Percentiles rank a stretch among this genome's conserved stretches.
phyloP scores from a whole-genome alignment of 2,113 vertebrate genomes.

The Theropithecus gelada region DNA sequence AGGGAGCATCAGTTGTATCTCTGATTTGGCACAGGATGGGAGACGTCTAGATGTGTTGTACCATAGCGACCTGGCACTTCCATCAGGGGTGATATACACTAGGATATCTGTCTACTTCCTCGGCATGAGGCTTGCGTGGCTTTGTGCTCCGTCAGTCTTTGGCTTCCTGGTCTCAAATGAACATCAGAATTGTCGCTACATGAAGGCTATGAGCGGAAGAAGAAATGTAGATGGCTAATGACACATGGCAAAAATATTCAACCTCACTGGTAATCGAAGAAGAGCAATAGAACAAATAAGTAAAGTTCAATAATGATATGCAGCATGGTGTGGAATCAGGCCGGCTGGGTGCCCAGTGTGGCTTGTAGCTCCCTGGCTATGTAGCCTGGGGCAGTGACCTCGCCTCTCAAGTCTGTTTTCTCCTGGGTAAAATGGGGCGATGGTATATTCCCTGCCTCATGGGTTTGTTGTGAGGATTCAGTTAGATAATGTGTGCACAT shows the following conservation, averaged over 20 bases:
- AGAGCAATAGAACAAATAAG: background rate
- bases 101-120: background rate
- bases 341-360: background rate
- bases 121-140: background rate
- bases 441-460: background rate
- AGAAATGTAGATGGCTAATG: background rate
- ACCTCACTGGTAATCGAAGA: background rate
- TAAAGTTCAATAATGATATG: background rate
- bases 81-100: too few species aligned
- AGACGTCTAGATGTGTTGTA: background rate
- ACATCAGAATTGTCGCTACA: background rate
- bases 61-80: background rate
- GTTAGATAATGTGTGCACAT: background rate
- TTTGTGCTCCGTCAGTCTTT: background rate
- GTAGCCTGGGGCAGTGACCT: background rate
- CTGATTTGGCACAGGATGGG: background rate
- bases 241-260: background rate
- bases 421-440: background rate
- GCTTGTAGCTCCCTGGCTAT: background rate
- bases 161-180: background rate
- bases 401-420: background rate
- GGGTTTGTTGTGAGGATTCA: background rate
- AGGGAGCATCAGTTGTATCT: background rate
- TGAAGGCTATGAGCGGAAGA: background rate
- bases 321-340: background rate